Base-by-base conservation (phyloP, 2,888 invertebrate species). In the Pogonocherus hispidulus region DNA sequence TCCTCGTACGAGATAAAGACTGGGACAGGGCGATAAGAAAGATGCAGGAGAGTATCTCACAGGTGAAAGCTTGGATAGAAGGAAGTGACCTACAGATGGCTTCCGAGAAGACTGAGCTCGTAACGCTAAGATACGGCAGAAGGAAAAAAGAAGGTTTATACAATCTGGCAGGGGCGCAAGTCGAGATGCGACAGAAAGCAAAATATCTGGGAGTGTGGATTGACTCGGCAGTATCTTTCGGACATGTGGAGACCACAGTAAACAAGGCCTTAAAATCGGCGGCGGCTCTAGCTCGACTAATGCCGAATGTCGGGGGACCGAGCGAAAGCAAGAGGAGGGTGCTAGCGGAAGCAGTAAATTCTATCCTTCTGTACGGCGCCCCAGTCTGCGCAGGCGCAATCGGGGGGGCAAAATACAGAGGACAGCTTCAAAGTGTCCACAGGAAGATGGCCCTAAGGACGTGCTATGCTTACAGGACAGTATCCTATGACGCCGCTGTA, bases 401-500 rank as follows among this genome's bases (percentile, higher is more conserved):
- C 6, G 18, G 1, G 16, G 18, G 2, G 35, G 8, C 18, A 35
- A 23, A 35, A 14, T 5, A 18, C 64, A n/a, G 46, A 5, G 22
- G 4, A n/a, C 20, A n/a, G 18, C 54, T 69, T 0, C 8, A 23
- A 0, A 22, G 41, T 0, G 14, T 35, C 1, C 69, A 73, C 35
- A 62, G 70, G 27, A 55, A 22, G 8, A 41, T 46, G 14, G 1
- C 54, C 0, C n/a, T 70, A 1, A 20, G 67, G 9, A 51, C 56
- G 0, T 22, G 27, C 3, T n/a, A 19, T 5, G 69, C 63, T 0
- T 71, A 74, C 16, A 49, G 66, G 20, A 74, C 74, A 11, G 59
- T 68, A 0, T 65, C 67, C 1, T 47, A 60, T 1, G 67, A 60
- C 14, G 67, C 74, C 1, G 54, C 49, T 0, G 46, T 47, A 22